A percentile compares a stretch with the other conserved stretches of the same genome.
phyloP scores from a whole-genome alignment of 2,888 invertebrate species.

The Dinocampus coccinellae region DNA sequence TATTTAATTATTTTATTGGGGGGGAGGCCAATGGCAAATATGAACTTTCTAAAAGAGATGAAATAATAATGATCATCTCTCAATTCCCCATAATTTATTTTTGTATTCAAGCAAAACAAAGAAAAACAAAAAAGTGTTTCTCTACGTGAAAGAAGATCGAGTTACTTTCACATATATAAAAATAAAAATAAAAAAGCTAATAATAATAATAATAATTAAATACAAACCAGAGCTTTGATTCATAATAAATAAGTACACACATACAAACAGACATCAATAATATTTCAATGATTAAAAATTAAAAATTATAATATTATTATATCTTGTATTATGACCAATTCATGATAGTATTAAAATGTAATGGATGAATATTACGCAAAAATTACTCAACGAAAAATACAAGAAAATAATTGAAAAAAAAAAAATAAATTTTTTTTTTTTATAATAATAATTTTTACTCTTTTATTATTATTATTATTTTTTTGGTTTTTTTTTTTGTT shows the following conservation, averaged over 20 bases:
- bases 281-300: no score
- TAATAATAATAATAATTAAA: not conserved
- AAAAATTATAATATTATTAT: not conserved
- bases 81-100: not conserved
- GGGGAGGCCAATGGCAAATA: not conserved
- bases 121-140: no score
- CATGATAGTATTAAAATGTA: not conserved
- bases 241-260: slow-evolving; percentile 1
- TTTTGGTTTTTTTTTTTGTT: not conserved
- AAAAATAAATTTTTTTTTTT: not conserved
- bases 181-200: not conserved
- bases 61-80: not conserved
- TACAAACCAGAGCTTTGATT: no score
- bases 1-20: not conserved
- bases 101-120: no score
- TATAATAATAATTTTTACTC: no score
- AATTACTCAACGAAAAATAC: not conserved
- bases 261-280: no score
- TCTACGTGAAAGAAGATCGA: not conserved
- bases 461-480: no score
- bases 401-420: not conserved
- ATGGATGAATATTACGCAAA: not conserved
- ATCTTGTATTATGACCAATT: not conserved
- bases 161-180: slow-evolving; percentile 7
- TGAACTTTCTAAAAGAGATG: slow-evolving; percentile 5